These are phyloP conservation scores for Mesoclemmys tuberculata DNA, from an alignment of 2,113 vertebrate genomes.

Conservation along the genomic window DNA sequence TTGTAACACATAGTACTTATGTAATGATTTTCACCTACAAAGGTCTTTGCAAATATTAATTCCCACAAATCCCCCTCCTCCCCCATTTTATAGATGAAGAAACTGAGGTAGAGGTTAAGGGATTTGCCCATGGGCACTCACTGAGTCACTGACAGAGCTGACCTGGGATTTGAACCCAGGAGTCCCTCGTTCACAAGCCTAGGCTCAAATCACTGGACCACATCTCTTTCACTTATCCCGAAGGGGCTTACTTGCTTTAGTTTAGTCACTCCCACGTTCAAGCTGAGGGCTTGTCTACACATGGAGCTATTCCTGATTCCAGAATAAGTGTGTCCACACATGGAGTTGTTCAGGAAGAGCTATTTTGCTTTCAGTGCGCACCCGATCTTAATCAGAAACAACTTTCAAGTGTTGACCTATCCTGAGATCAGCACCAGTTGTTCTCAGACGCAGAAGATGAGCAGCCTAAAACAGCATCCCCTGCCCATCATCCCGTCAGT, in stretches of 20 bases:
- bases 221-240: not conserved
- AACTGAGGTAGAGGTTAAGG: not conserved
- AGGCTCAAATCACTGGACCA: not conserved
- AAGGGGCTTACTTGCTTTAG: rapidly evolving
- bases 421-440: not conserved
- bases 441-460: not conserved
- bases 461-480: not conserved
- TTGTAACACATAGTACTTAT: not conserved
- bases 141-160: not conserved
- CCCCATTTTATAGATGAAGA: not conserved
- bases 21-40: not conserved
- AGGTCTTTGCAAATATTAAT: rapidly evolving
- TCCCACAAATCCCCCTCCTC: not conserved
- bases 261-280: not conserved
- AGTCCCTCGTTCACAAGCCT: rapidly evolving
- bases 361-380: not conserved
- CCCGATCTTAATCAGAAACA: not conserved
- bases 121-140: not conserved
- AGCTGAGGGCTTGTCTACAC: rapidly evolving
- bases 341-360: not conserved
- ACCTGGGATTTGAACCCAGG: not conserved
- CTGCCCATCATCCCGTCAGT: not conserved
- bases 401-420: not conserved
- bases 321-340: not conserved
- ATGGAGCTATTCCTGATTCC: not conserved